phyloP scores from a whole-genome alignment of 2,797 vertebrate genomes.

The Amphiprion clarkii region DNA sequence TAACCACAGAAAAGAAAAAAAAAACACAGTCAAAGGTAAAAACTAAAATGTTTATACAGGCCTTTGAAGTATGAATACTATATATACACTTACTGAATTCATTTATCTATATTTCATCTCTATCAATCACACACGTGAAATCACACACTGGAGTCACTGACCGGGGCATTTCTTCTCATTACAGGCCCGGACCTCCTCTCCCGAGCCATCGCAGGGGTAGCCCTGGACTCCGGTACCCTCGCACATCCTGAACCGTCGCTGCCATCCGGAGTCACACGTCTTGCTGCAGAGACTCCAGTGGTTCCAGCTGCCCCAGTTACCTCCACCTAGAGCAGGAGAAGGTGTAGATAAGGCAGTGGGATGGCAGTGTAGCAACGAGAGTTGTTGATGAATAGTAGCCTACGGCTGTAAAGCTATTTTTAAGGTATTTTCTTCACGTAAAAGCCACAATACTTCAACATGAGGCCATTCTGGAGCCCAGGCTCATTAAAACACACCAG shows the following conservation, averaged over 20 bases:
- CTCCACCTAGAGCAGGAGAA: slow-evolving; percentile 82
- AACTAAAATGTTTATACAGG: slow-evolving; percentile 1
- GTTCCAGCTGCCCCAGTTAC: slow-evolving; percentile 97
- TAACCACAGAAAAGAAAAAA: slow-evolving; percentile 1
- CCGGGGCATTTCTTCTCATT: slow-evolving; percentile 99
- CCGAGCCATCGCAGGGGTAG: slow-evolving; percentile 94
- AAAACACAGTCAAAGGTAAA: not conserved
- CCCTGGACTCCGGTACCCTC: slow-evolving; percentile 91
- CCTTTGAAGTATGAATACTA: slow-evolving; percentile 19
- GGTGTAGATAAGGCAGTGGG: not conserved
- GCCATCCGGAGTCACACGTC: slow-evolving; percentile 96
- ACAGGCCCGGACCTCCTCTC: slow-evolving; percentile 96
- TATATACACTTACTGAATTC: not conserved
- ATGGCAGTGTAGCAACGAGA: too few species aligned
- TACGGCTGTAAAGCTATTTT: slow-evolving; percentile 8
- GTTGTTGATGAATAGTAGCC: slow-evolving; percentile 11
- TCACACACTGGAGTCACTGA: slow-evolving; percentile 70
- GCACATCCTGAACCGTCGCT: slow-evolving; percentile 96
- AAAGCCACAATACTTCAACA: slow-evolving; percentile 29
- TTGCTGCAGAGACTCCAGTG: slow-evolving; percentile 98
- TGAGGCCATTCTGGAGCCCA: not conserved
- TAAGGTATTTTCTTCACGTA: not conserved
- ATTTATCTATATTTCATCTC: not conserved
- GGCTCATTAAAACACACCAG: slow-evolving; percentile 41
- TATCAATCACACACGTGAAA: not conserved